A percentile compares a stretch with the other conserved stretches of the same genome.
Conservation (phyloP, 2,797 vertebrate species). For the Eulemur coronatus region DNA sequence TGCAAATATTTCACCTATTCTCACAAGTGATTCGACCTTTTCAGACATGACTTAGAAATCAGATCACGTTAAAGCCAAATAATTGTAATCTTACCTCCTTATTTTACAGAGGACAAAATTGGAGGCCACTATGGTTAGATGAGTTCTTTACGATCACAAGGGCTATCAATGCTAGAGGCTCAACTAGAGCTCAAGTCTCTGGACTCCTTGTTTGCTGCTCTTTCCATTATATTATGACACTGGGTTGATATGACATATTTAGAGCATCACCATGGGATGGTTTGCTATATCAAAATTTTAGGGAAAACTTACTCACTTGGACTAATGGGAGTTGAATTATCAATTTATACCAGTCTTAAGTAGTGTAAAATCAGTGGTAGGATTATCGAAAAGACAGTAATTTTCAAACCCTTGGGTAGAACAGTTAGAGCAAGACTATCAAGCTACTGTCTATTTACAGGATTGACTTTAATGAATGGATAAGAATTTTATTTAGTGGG, state of each 20-base stretch:
- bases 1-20: background rate
- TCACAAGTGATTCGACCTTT: background rate
- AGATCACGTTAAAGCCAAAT: background rate
- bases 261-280: background rate
- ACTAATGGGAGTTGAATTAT: constrained; percentile 2
- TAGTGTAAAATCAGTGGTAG: background rate
- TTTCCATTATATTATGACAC: background rate
- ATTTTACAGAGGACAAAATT: background rate
- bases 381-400: background rate
- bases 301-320: background rate
- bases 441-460: background rate
- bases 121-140: background rate
- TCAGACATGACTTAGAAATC: constrained; percentile 31
- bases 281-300: background rate
- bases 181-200: background rate
- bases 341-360: background rate
- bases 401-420: background rate
- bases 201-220: background rate
- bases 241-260: background rate
- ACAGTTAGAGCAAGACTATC: background rate
- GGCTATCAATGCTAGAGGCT: background rate
- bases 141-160: background rate
- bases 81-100: background rate
- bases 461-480: background rate
- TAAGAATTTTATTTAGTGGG: background rate